phyloP scores from a whole-genome alignment of 2,113 vertebrate species.

The Meles meles region DNA sequence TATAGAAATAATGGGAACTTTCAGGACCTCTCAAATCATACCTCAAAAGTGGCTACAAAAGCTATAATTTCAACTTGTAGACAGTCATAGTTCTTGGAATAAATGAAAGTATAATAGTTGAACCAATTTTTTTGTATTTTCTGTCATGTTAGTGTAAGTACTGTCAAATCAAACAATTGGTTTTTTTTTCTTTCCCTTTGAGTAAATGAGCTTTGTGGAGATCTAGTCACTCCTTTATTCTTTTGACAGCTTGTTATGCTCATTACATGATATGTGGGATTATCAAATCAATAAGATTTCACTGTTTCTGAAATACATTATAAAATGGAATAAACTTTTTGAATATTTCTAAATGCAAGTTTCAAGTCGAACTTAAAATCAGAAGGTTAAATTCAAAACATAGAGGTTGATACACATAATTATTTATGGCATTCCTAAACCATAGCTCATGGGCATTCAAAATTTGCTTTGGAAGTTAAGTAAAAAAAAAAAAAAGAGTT shows the following conservation, averaged over 20 bases:
- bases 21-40: neutral
- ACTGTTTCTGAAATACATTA: slow-evolving; percentile 39
- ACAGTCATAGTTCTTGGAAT: slow-evolving; percentile 6
- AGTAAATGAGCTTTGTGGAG: slow-evolving; percentile 52
- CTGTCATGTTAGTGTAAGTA: slow-evolving; percentile 54
- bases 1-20: neutral
- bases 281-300: slow-evolving; percentile 59
- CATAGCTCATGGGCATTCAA: neutral
- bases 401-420: neutral
- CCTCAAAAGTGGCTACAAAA: neutral
- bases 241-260: slow-evolving; percentile 62
- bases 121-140: slow-evolving; percentile 50
- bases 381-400: slow-evolving; percentile 27
- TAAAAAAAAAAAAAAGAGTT: neutral
- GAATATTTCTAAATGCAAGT: slow-evolving; percentile 33
- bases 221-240: slow-evolving; percentile 10
- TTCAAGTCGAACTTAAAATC: slow-evolving; percentile 26
- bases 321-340: slow-evolving; percentile 37
- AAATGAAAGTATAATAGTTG: slow-evolving; percentile 48
- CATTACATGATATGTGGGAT: slow-evolving; percentile 49
- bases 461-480: neutral
- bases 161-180: slow-evolving; percentile 46
- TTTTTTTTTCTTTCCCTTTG: neutral
- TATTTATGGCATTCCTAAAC: neutral
- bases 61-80: neutral